Evolutionary conservation across 1,140 invertebrate genomes (phyloP).

Genomic region (Ostrea edulis): DNA sequence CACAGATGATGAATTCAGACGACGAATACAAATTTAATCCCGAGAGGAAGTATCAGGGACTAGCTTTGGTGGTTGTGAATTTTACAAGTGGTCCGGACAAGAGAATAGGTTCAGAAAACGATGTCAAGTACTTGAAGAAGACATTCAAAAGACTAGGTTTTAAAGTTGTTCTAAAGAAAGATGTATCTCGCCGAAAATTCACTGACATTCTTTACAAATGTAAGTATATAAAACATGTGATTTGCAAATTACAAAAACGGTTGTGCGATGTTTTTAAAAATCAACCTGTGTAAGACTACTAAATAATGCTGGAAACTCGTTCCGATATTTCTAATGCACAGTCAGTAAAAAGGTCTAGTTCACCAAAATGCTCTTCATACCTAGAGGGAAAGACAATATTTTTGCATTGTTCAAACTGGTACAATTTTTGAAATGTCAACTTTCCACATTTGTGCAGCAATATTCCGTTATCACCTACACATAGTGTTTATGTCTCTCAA

Average conservation of each 20-base stretch:
- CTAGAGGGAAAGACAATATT: background rate
- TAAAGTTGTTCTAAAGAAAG: background rate
- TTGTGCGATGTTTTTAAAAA: background rate
- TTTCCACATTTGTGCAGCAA: too few relatives aligned
- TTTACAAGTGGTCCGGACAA: background rate
- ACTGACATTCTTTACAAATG: background rate
- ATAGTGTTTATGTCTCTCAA: too few relatives aligned
- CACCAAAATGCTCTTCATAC: background rate
- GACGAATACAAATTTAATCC: background rate
- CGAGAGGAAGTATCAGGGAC: background rate
- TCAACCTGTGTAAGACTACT: background rate
- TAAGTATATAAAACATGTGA: background rate
- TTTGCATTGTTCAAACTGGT: too few relatives aligned
- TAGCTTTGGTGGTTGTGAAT: background rate
- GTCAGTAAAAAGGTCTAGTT: background rate
- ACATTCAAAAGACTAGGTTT: constrained; percentile 23
- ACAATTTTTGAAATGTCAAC: too few relatives aligned
- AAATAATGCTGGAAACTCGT: background rate
- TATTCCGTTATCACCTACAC: too few relatives aligned
- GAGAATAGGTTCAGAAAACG: background rate
- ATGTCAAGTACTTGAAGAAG: background rate
- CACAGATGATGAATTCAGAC: background rate
- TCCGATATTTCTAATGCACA: too few relatives aligned
- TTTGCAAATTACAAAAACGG: background rate
- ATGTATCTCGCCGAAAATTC: background rate